Evolutionary conservation across 2,888 invertebrate species (phyloP).

Genomic region (Cephus pulcher): DNA sequence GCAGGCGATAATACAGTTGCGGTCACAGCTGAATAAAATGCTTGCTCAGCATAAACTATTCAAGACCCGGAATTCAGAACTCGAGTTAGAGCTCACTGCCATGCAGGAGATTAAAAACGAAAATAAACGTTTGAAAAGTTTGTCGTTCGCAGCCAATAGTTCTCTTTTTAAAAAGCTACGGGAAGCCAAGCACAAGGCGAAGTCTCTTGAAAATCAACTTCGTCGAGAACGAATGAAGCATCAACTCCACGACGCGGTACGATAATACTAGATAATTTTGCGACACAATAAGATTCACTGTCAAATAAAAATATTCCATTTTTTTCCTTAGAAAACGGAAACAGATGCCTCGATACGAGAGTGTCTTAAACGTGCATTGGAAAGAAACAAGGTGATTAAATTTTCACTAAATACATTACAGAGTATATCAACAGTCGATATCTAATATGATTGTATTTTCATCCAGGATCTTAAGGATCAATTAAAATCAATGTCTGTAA

Average conservation of each 20-base stretch:
- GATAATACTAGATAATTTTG: neutral
- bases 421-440: neutral
- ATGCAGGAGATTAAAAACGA: slow-evolving; percentile 45
- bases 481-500: slow-evolving; percentile 31
- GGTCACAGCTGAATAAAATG: slow-evolving; percentile 49
- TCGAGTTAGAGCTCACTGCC: slow-evolving; percentile 42
- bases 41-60: slow-evolving; percentile 49
- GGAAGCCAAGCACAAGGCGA: slow-evolving; percentile 43
- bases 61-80: slow-evolving; percentile 43
- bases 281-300: slow-evolving; percentile 3
- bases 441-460: neutral
- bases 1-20: slow-evolving; percentile 47
- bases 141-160: slow-evolving; percentile 44
- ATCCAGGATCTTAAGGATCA: slow-evolving; percentile 46
- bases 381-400: slow-evolving; percentile 46
- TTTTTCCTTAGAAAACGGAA: slow-evolving; percentile 39
- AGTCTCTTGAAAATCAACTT: slow-evolving; percentile 41
- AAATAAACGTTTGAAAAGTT: slow-evolving; percentile 43
- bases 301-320: slow-evolving; percentile 4
- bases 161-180: slow-evolving; percentile 44
- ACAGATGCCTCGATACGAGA: slow-evolving; percentile 39
- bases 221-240: slow-evolving; percentile 29
- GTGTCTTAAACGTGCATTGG: slow-evolving; percentile 44
- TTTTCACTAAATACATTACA: neutral
- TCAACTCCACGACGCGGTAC: slow-evolving; percentile 36